Evolutionary conservation across 53 echinoderm and acorn worm genomes (phyloP).

Genomic region (Pentamera pediparva): DNA sequence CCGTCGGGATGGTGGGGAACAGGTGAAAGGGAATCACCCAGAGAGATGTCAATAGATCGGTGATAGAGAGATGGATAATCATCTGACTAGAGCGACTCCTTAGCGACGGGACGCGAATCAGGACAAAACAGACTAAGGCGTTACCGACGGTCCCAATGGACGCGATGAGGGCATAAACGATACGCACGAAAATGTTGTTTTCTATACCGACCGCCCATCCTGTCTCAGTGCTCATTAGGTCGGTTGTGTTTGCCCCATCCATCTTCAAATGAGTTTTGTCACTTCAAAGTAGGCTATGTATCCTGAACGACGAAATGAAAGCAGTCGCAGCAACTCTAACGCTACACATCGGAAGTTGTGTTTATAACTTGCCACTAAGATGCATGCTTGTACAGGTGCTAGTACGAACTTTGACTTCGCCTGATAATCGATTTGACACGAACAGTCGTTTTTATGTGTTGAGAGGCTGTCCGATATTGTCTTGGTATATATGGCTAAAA

Average conservation of each 20-base stretch:
- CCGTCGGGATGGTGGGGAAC: conserved; percentile 34
- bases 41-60: conserved; percentile 58
- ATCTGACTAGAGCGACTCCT: conserved; percentile 67
- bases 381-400: no score
- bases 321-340: no score
- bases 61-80: conserved; percentile 68
- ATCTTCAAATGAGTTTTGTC: no score
- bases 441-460: no score
- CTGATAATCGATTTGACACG: no score
- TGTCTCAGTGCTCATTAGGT: neutral
- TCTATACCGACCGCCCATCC: conserved; percentile 84
- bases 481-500: no score
- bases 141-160: conserved; percentile 67
- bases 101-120: conserved; percentile 56
- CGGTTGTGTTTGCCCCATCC: neutral
- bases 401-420: no score
- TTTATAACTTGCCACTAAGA: no score
- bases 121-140: conserved; percentile 74
- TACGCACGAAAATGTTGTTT: conserved; percentile 46
- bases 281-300: no score
- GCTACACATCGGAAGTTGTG: no score
- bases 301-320: no score
- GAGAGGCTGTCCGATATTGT: no score
- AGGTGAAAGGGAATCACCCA: conserved; percentile 78
- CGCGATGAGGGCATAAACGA: conserved; percentile 63